These are phyloP conservation scores for Orchesellides sinensis DNA, from an alignment of 2,888 invertebrate genomes.

Conservation along the genomic window DNA sequence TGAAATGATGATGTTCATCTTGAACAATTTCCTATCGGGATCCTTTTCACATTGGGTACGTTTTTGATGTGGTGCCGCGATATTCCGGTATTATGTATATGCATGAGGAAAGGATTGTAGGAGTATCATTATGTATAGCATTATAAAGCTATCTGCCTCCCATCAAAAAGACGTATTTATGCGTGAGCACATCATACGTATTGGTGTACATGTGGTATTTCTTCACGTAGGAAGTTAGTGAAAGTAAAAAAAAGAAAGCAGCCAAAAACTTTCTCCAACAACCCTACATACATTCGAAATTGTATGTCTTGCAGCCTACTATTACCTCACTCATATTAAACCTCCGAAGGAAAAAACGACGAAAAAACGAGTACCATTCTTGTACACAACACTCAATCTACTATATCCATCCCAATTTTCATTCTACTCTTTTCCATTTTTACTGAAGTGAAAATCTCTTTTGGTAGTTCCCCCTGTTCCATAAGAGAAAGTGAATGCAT, in stretches of 20 bases:
- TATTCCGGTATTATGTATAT: too few species aligned
- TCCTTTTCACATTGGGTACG: neutral
- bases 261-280: constrained; percentile 23
- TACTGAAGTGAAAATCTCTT: constrained; percentile 50
- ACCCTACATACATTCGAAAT: neutral
- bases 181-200: constrained; percentile 46
- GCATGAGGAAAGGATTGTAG: neutral
- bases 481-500: constrained; percentile 2
- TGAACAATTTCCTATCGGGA: neutral
- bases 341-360: too few species aligned
- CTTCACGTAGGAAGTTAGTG: neutral
- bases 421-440: constrained; percentile 27
- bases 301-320: neutral
- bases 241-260: neutral
- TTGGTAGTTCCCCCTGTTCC: neutral
- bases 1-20: neutral
- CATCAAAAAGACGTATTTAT: constrained; percentile 59
- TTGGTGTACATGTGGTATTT: neutral
- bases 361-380: too few species aligned
- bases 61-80: neutral
- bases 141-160: constrained; percentile 35
- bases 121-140: constrained; percentile 39
- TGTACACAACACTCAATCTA: neutral
- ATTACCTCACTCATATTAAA: too few species aligned
- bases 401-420: constrained; percentile 19